Base-by-base conservation (phyloP, 2,888 invertebrate species). In the Helobdella robusta region DNA sequence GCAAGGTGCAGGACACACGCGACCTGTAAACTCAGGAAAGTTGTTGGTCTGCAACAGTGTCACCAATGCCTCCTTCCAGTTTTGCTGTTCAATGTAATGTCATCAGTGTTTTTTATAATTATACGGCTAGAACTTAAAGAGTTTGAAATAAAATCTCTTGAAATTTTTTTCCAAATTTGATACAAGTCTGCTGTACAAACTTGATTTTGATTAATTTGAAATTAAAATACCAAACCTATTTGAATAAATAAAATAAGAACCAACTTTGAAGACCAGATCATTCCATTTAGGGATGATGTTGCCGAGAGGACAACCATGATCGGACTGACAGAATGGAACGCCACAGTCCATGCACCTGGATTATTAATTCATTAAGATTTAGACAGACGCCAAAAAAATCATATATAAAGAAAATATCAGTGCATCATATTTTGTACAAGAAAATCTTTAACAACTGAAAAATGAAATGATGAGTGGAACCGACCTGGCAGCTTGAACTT, bases 241-340 rank as follows among this genome's bases (percentile, higher is more conserved):
- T n/a, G n/a, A n/a, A n/a, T n/a, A n/a, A n/a, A n/a, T n/a, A n/a
- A n/a, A n/a, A n/a, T n/a, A 30, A 8, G 30, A 30, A 11, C 4
- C 11, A 70, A 80, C 82, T 73, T 79, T 79, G 83, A 89, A 97
- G n/a, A 98, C 85, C 25, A 98, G 85, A 77, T 95, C 91, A 81
- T 98, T 98, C 94, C 95, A 98, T 82, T 94, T 94, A 64, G 98
- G 98, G 72, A 98, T 93, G 73, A 98, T 92, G 80, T 98, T 98
- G 36, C 95, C 95, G 46, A 98, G 84, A 0, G 97, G 97, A 77
- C 97, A 98, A 59, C 97, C 97, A 78, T 94, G 90, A 46, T 85
- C 84, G 44, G 90, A 90, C 78, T 92, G 91, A 77, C 98, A 98
- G 83, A 94, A 93, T 8, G 93, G 93, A n/a, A 98, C 93, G 30